These are phyloP conservation scores for Propsilocerus akamusi DNA, from an alignment of 1,140 invertebrate genomes.

Conservation along the genomic window DNA sequence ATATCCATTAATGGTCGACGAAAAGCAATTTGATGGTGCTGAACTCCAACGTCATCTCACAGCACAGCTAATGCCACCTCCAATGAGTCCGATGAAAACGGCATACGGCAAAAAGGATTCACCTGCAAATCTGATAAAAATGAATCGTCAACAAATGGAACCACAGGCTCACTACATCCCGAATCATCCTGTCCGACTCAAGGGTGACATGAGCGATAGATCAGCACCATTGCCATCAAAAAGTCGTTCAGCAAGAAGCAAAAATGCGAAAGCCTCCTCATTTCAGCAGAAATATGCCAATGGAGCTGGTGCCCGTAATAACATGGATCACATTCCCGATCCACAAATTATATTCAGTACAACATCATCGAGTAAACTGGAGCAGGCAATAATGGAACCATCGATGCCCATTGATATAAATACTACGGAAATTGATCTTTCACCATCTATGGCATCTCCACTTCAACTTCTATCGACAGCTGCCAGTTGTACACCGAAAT, in stretches of 20 bases:
- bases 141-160: not conserved
- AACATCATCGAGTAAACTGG: not conserved
- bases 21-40: not conserved
- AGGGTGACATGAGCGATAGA: not conserved
- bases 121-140: not conserved
- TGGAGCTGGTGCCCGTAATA: not conserved
- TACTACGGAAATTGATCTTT: not conserved
- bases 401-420: not conserved
- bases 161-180: not conserved
- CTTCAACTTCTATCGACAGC: not conserved
- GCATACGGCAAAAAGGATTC: no score
- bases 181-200: not conserved
- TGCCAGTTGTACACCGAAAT: not conserved
- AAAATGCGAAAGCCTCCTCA: no score
- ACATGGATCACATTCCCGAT: not conserved
- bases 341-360: conserved; percentile 1
- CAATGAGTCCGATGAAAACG: not conserved
- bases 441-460: not conserved
- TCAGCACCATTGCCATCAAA: not conserved
- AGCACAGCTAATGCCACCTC: not conserved
- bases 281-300: not conserved
- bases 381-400: not conserved
- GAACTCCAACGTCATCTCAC: not conserved
- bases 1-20: not conserved
- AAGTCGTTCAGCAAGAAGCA: no score